Conservation (phyloP, 2,797 vertebrate species). For the Poeciliopsis paucimaculata region DNA sequence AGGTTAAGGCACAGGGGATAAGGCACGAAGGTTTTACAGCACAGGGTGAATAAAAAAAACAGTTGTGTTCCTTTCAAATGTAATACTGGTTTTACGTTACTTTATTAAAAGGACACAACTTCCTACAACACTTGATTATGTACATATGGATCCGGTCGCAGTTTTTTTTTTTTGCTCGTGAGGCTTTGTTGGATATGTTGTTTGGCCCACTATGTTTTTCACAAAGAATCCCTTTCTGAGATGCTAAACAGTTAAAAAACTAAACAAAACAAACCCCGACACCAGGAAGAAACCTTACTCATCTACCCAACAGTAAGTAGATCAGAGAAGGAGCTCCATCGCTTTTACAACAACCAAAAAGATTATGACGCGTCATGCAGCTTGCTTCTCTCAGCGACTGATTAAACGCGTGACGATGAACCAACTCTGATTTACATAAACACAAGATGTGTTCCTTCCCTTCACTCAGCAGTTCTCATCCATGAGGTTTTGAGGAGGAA, state of each 20-base stretch:
- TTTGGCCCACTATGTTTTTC: background rate
- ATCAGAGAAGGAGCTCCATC: conserved; percentile 15
- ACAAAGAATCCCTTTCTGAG: background rate
- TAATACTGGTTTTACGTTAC: background rate
- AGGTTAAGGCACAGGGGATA: conserved; percentile 26
- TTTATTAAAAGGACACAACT: background rate
- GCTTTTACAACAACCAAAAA: conserved; percentile 24
- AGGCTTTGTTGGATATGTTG: too few relatives aligned
- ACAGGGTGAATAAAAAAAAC: background rate
- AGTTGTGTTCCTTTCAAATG: background rate
- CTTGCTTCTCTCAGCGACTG: background rate
- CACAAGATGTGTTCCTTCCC: background rate
- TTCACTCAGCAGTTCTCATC: conserved; percentile 17
- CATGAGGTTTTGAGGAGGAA: conserved; percentile 4
- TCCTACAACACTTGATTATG: background rate
- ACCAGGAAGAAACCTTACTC: conserved; percentile 6
- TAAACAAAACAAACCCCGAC: conserved; percentile 27
- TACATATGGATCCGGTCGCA: background rate
- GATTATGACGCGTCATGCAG: background rate
- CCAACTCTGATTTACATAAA: conserved; percentile 19
- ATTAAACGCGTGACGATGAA: conserved; percentile 13
- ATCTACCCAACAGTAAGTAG: background rate
- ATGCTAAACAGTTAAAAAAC: background rate
- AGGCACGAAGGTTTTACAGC: conserved; percentile 1
- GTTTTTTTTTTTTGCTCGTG: background rate